Evolutionary conservation across 2,113 vertebrate genomes (phyloP).

Genomic region (Thomomys bottae): DNA sequence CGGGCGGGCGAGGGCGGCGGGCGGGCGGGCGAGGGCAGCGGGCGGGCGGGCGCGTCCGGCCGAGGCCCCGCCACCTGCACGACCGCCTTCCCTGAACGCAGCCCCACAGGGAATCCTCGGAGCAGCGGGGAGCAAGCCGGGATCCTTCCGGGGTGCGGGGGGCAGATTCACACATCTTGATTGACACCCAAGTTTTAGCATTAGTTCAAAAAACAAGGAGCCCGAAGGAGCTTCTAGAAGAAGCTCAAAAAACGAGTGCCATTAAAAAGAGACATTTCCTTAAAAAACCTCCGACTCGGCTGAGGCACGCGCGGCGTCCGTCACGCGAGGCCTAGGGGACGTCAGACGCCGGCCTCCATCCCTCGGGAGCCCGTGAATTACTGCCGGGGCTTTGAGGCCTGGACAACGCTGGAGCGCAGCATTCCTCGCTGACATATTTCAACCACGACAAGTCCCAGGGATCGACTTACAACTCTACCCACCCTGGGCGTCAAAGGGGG

Average conservation of each 20-base stretch:
- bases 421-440: background rate
- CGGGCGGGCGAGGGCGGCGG: too few relatives aligned
- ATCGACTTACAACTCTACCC: background rate
- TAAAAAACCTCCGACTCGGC: slow-evolving; percentile 1
- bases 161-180: background rate
- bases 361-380: background rate
- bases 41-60: fast-evolving
- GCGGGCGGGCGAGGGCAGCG: too few relatives aligned
- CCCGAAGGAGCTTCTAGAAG: background rate
- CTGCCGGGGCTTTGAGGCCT: background rate
- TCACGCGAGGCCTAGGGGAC: background rate
- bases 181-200: slow-evolving; percentile 34
- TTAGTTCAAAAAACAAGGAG: background rate
- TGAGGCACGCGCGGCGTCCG: background rate
- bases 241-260: slow-evolving; percentile 16
- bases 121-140: background rate
- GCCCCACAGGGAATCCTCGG: background rate
- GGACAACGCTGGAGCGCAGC: background rate
- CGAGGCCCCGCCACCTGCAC: background rate
- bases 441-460: background rate
- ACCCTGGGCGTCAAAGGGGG: background rate
- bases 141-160: background rate
- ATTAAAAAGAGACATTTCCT: background rate
- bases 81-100: slow-evolving; percentile 33
- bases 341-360: background rate